Base-by-base conservation (phyloP, 2,888 invertebrate species). In the Pecten maximus region DNA sequence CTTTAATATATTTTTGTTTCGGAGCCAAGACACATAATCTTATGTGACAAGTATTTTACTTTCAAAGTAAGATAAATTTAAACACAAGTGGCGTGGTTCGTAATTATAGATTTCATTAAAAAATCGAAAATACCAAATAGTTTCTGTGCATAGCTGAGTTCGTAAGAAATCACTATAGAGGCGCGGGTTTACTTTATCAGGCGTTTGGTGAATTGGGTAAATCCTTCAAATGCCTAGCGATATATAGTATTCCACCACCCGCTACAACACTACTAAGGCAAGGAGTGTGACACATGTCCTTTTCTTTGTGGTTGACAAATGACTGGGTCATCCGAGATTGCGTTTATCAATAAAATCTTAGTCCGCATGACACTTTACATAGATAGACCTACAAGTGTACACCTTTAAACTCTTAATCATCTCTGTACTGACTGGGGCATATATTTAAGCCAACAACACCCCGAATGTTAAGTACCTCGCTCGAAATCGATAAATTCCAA, bases 91-190 rank as follows among this genome's bases (percentile, higher is more conserved):
- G 35, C 74, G 10, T 35, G 74, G 35, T 74, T 74, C 35, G 74
- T 74, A 74, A 74, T 74, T 74, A 74, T 74, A 74, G 74, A 74
- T 74, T 74, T 74, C 74, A 74, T 74, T 74, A 74, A 74, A 19
- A 74, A 74, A 74, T 74, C 74, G 35, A 35, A 74, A 74, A 74
- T 74, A 35, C 74, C 10, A 35, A 74, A 74, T 74, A 74, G 12
- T 74, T 74, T 35, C 74, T 74, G 74, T 74, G 23, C 74, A 74
- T 74, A 35, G 35, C 74, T 74, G 74, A 35, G 74, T 28, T 28
- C 2, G 12, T 12, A 35, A 74, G 2, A 35, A 8, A 28, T 74
- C 74, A 74, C 74, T 35, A 35, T 74, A 35, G 35, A 60, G 28
- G 28, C 8, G 35, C 74, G 15, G 74, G 74, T 28, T 10, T 28